Evolutionary conservation across 1,140 invertebrate species (phyloP), one percentile per base, ranked within the genome.

Genomic region (Lepidotrigona ventralis): DNA sequence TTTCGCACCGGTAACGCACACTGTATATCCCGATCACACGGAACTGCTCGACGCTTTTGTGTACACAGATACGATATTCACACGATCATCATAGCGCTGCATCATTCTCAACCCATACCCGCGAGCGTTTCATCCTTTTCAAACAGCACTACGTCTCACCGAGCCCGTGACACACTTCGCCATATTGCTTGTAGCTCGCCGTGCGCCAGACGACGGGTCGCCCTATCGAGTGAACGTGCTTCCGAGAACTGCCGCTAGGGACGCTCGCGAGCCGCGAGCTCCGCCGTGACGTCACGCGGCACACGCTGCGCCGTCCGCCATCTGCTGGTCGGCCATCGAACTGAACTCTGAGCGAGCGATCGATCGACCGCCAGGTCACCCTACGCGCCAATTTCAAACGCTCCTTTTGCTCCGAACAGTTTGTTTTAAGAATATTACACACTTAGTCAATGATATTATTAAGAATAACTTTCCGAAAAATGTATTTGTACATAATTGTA

Each of bases 91-190:
- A 85, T 85, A 75, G 80, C 85, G 89, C 91, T 91, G 90, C 89
- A 90, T 92, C 85, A 90, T 92, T 88, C 75, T 91, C 87, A 92
- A 87, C 91, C 88, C 89, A 91, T 91, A 86, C 84, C 39, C 89
- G 88, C 85, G 90, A 85, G 77, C 81, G 76, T 88, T 85, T 92
- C 91, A 91, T 91, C 80, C 75, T 87, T 46, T 84, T 89, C 85
- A 90, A 90, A 90, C 90, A 85, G 71, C 90, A 91, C 91, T 92
- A 88, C 90, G 89, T 91, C 88, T 89, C 86, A 84, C 79, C 90
- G 85, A 89, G 86, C 92, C 91, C 90, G 88, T 93, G 93, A 93
- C 93, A 93, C 90, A 93, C 91, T 92, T 93, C 92, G 93, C 93
- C 93, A 93, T 93, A 93, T 93, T 93, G 92, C 88, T 90, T 69